Percentiles rank a stretch among this genome's conserved stretches.
Evolutionary conservation across 2,888 invertebrate species (phyloP).

Genomic region (Falcaria lacertinaria): DNA sequence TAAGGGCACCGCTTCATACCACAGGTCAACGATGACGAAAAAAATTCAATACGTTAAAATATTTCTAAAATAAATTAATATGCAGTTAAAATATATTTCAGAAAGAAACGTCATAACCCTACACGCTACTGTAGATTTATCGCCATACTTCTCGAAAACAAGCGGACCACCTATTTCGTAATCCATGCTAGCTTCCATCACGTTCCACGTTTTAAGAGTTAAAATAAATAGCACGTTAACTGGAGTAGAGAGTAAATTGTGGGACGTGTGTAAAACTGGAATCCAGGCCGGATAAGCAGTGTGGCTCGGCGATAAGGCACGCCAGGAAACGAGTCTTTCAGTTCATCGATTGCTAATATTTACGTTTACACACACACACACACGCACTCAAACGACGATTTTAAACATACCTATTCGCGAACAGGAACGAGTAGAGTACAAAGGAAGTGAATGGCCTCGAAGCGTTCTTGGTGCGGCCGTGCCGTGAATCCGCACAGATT

Average conservation of each 20-base stretch:
- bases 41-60: too few species aligned
- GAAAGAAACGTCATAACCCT: not conserved
- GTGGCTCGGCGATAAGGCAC: conserved; percentile 42
- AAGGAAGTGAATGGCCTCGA: conserved; percentile 64
- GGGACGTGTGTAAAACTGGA: conserved; percentile 16
- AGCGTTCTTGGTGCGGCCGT: conserved; percentile 57
- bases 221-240: conserved; percentile 7
- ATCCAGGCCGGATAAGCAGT: conserved; percentile 27
- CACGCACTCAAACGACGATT: not conserved
- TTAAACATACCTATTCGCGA: not conserved
- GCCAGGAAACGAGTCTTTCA: conserved; percentile 37
- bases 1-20: too few species aligned
- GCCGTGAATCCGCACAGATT: conserved; percentile 53
- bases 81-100: not conserved
- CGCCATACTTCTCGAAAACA: not conserved
- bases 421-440: conserved; percentile 30
- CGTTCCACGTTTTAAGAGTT: conserved; percentile 5
- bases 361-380: conserved; percentile 12
- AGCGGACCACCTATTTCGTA: not conserved
- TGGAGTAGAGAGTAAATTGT: conserved; percentile 11
- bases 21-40: too few species aligned
- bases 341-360: conserved; percentile 28
- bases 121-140: not conserved
- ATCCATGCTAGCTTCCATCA: not conserved
- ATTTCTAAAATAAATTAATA: too few species aligned